Evolutionary conservation across 2,113 vertebrate genomes (phyloP).

Genomic region (Onychostoma macrolepis): DNA sequence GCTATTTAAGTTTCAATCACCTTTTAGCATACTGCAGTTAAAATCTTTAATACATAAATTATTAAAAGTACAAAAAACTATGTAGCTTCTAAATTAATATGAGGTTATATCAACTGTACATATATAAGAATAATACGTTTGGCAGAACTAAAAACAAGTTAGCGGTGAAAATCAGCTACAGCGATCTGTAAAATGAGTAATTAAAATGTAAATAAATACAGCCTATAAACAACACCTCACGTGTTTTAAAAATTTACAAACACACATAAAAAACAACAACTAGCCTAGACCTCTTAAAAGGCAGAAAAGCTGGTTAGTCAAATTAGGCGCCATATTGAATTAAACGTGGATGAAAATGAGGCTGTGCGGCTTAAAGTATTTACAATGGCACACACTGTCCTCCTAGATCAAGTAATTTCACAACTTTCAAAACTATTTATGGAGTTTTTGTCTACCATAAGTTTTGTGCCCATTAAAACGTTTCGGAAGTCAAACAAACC

Average conservation of each 20-base stretch:
- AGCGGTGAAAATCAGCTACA: not conserved
- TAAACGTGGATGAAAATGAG: not conserved
- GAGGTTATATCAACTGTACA: not conserved
- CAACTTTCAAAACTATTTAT: not conserved
- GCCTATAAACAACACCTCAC: not conserved
- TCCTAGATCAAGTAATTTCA: not conserved
- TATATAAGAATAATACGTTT: not conserved
- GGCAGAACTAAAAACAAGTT: not conserved
- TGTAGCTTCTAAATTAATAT: not conserved
- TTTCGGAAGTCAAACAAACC: not conserved
- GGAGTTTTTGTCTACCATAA: not conserved
- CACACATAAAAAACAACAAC: not conserved
- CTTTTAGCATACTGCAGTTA: not conserved
- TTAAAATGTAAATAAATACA: not conserved
- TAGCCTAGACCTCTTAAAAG: not conserved
- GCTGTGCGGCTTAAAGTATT: not conserved
- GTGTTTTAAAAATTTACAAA: not conserved
- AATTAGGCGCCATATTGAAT: not conserved
- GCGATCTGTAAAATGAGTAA: not conserved
- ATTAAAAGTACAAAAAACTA: not conserved
- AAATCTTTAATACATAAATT: not conserved
- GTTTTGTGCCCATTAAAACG: not conserved
- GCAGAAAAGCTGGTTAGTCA: not conserved
- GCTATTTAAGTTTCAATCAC: not conserved
- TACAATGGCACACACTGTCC: not conserved